Base-by-base conservation (phyloP, 2,888 invertebrate species). In the Drosophila macrospina region DNA sequence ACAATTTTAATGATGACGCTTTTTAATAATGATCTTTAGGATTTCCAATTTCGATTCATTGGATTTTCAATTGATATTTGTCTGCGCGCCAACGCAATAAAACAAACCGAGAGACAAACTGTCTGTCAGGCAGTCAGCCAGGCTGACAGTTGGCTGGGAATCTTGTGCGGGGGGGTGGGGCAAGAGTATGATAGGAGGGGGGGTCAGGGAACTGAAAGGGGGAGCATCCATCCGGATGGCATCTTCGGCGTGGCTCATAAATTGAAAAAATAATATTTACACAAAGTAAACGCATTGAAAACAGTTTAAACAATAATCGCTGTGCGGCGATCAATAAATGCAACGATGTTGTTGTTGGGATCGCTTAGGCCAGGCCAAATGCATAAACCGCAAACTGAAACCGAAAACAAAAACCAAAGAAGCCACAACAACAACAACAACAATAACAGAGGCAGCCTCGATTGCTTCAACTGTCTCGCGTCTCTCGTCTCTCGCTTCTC, bases 241-340 rank as follows among this genome's bases (percentile, higher is more conserved):
- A 36, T 56, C 61, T 55, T 44, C 28, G 30, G 26, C 60, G 45
- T 44, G 71, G 62, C 74, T 88, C 84, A 80, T 84, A 86, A 89
- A 89, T 89, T 87, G 89, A 81, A 88, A 81, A 79, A 89, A 89
- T 87, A 88, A 88, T 88, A 88, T 88, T 88, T 89, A 78, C 89
- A 70, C 78, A 77, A 70, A 78, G 89, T 85, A 89, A 89, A 88
- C 88, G 86, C 85, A 86, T 86, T 88, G 86, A 83, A 89, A 89
- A 87, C 88, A 89, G 82, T 88, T 89, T 86, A 88, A 88, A 86
- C 89, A 89, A 88, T 86, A 88, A 88, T 89, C 89, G 87, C 74
- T 74, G 72, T 55, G 83, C 77, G 74, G 71, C 78, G 78, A 86
- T 86, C 86, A 85, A 88, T 85, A 84, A 86, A 83, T 86, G 88